Evolutionary conservation across 2,113 vertebrate genomes (phyloP).

Genomic region (Labeo rohita): DNA sequence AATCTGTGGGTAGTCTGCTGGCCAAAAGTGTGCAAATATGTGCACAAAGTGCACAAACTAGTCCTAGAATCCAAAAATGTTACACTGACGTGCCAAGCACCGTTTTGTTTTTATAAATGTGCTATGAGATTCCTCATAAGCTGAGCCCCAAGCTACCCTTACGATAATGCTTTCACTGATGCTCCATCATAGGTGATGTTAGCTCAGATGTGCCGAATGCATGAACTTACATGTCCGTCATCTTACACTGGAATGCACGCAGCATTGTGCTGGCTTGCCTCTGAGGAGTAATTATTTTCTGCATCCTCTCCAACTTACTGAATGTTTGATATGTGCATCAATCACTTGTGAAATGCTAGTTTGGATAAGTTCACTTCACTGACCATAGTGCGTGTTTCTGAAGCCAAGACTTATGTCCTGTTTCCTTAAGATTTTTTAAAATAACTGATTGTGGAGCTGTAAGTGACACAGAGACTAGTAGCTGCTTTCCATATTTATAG

Average conservation of each 20-base stretch:
- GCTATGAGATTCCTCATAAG: neutral
- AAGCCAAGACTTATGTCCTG: neutral
- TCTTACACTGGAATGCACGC: conserved; percentile 53
- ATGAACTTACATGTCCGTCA: conserved; percentile 44
- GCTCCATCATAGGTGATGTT: neutral
- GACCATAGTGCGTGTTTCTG: neutral
- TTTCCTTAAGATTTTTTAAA: neutral
- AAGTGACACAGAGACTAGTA: conserved; percentile 12
- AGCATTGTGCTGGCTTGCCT: conserved; percentile 35
- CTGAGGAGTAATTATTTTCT: conserved; percentile 32
- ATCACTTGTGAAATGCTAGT: neutral
- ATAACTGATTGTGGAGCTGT: neutral
- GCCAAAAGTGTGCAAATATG: neutral
- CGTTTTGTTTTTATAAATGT: neutral
- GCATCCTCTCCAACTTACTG: conserved; percentile 3
- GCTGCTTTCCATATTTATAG: conserved; percentile 48
- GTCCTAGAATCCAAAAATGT: neutral
- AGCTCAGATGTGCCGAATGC: conserved; percentile 20
- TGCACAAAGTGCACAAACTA: neutral
- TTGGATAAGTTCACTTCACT: neutral
- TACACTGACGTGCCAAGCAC: neutral
- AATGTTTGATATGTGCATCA: neutral
- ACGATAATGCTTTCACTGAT: conserved; percentile 16
- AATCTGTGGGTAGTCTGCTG: neutral
- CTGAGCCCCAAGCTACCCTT: neutral